A percentile compares a stretch with the other conserved stretches of the same genome.
These are phyloP conservation scores for Cyprinodon tularosa DNA, from an alignment of 2,113 vertebrate genomes.

Conservation along the genomic window DNA sequence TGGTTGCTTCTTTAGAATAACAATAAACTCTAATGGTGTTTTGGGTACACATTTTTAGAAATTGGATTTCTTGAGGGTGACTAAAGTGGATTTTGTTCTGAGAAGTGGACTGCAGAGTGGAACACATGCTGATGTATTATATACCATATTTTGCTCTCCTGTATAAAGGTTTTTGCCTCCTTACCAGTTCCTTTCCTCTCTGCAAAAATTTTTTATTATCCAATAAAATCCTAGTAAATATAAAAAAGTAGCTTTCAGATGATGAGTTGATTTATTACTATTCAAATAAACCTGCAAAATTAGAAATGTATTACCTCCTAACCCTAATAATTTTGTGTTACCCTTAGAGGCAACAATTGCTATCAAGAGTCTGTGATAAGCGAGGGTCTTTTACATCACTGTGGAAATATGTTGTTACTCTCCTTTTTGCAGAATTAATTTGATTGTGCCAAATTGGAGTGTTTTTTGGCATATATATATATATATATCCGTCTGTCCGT, in stretches of 20 bases:
- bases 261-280: background rate
- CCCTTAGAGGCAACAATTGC: background rate
- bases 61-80: slow-evolving; percentile 9
- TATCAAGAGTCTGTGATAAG: background rate
- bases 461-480: background rate
- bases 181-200: background rate
- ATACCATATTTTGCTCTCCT: background rate
- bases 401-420: too few species aligned
- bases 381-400: background rate
- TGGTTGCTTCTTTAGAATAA: slow-evolving; percentile 23
- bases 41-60: slow-evolving; percentile 31
- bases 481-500: too few species aligned
- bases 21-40: slow-evolving; percentile 34
- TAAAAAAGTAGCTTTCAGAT: background rate
- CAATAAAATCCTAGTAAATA: background rate
- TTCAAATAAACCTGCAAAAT: background rate
- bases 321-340: background rate
- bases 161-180: background rate
- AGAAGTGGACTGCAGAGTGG: background rate
- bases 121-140: slow-evolving; percentile 27
- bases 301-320: background rate
- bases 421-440: background rate
- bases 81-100: slow-evolving; percentile 13
- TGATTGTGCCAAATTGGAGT: background rate
- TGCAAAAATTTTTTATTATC: background rate